phyloP scores from a whole-genome alignment of 2,113 vertebrate species.

The Clarias magur region DNA sequence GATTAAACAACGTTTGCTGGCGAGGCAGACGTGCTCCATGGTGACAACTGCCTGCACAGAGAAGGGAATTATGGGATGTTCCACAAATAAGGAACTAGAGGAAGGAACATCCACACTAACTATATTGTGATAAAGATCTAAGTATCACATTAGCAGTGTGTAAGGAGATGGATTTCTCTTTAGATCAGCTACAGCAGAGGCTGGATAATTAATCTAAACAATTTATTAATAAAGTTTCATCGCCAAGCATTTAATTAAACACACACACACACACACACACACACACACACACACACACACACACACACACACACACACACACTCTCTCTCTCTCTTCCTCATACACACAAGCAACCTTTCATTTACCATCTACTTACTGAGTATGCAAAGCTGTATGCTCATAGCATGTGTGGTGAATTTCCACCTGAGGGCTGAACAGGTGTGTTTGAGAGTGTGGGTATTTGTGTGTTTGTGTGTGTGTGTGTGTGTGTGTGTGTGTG shows the following conservation, averaged over 20 bases:
- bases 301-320: too few species aligned
- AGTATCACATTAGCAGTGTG: not conserved
- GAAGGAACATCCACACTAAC: not conserved
- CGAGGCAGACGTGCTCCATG: not conserved
- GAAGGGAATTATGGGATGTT: not conserved
- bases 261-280: too few species aligned
- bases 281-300: too few species aligned
- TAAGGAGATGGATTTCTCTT: not conserved
- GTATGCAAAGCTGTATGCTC: not conserved
- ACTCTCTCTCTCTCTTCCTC: too few species aligned
- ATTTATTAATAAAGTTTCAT: not conserved
- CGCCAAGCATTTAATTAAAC: not conserved
- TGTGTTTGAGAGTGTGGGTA: not conserved
- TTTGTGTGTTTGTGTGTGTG: not conserved
- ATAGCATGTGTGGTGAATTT: not conserved
- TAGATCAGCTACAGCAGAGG: not conserved
- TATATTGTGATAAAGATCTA: not conserved
- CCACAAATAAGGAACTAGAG: not conserved
- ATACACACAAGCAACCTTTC: not conserved
- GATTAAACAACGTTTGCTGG: not conserved
- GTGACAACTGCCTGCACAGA: not conserved
- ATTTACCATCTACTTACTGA: not conserved
- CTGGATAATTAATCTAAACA: not conserved
- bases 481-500: not conserved
- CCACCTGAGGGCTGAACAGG: not conserved